Base-by-base conservation (phyloP, 35 echinoderm and acorn worm species). In the Apostichopus parvimensis region DNA sequence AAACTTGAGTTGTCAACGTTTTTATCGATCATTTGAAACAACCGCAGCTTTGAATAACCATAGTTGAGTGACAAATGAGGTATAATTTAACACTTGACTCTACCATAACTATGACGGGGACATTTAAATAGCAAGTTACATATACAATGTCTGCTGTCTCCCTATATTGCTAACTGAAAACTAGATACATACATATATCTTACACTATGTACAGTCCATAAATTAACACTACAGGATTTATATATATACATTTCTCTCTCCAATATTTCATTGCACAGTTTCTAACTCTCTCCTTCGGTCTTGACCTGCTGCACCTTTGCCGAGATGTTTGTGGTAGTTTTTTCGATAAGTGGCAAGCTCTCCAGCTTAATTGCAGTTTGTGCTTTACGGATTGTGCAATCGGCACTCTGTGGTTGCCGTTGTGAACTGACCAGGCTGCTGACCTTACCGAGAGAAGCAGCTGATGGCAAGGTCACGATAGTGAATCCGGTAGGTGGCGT, bases 401-500 rank as follows among this genome's bases (percentile, higher is more conserved):
- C 68, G 6, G 9, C 62, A 72, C 1, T 88, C 25, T 73, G 86
- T 12, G 57, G 61, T 53, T 91, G 89, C 73, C 18, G 60, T 10
- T 23, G 7, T 12, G 86, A 72, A 24, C 64, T 60, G 15, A 91
- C 77, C 15, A 79, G 76, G 8, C 53, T 28, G 21, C 59, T 91
- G 76, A 87, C 77, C n/a, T 75, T 77, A 75, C 79, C 79, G 9
- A 87, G 34, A 12, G 73, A 83, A 17, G 71, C 65, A 60, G 71
- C 65, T 15, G 96, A 98, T 53, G 96, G 96, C 77, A 98, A 58
- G 9, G 96, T 95, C 11, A 98, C 92, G 5, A 98, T 89, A 4
- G 95, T 96, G 73, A 93, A 96, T 18, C 95, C 95, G 34, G 95
- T 66, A 2, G 77, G 85, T 9, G 91, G 64, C 2, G 87, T 53